Evolutionary conservation across 1,140 invertebrate genomes (phyloP), one percentile per base, ranked within the genome.

Genomic region (Parapsyche elsis): DNA sequence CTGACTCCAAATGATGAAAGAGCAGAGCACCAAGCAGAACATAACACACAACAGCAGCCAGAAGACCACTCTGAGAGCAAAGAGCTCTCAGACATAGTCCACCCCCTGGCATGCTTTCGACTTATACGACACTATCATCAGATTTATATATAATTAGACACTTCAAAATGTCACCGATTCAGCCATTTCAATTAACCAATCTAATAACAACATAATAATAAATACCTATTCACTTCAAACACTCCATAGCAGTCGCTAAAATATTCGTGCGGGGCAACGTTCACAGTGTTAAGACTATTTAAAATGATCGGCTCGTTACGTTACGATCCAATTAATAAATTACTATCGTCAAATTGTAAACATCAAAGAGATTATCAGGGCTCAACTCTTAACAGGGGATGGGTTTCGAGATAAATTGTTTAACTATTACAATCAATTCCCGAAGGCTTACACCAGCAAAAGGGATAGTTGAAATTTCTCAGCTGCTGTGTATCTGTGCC

Each of bases 1-100:
- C 90, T 5, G 90, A 90, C 85, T 91, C 90, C 81, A 91, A 84
- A 81, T 90, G 88, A 84, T 90, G 90, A 81, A 91, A 91, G 24
- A 91, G 82, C 38, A 90, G 78, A 19, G 90, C 90, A 81, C 90
- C 90, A 78, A 91, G 85, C 1, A 91, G 84, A 61, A 90, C 88
- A 80, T 91, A 91, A 21, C 88, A 83, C 45, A 88, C 88, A 82
- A 91, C 90, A 5, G 90, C 82, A 4, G 89, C 83, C 76, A 91
- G 87, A 59, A 91, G 85, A n/a, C 90, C 90, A 10, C 89, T 84
- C 82, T 88, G 88, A 0, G 90, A 90, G 81, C 88, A 91, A 10
- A 90, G 87, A 9, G 88, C 85, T 71, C 85, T 85, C 1, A 84
- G 83, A 76, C 86, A 87, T 9, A 77, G 81, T 2, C 84, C 81